phyloP scores from a whole-genome alignment of 2,888 invertebrate species.

The Prionchulus punctatus region DNA sequence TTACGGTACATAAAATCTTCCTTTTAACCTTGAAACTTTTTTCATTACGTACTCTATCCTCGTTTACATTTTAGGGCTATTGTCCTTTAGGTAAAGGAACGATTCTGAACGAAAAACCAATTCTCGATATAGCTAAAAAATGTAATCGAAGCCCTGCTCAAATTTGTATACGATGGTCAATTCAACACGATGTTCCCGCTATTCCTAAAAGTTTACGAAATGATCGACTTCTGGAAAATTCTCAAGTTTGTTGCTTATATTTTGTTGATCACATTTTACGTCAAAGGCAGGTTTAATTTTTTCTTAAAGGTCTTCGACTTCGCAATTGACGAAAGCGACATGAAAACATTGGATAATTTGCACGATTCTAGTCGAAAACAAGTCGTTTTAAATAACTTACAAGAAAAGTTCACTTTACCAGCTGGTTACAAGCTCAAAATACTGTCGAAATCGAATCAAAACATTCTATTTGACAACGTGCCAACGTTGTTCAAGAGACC shows the following conservation, averaged over 20 bases:
- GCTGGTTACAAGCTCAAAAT: constrained; percentile 28
- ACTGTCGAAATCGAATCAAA: too few relatives aligned
- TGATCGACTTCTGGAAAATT: constrained; percentile 30
- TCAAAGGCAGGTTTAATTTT: too few relatives aligned
- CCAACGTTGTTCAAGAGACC: too few relatives aligned
- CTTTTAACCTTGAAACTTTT: too few relatives aligned
- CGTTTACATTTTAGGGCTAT: constrained; percentile 27
- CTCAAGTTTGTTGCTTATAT: constrained; percentile 25
- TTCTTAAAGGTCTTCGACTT: constrained; percentile 30
- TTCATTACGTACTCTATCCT: too few relatives aligned
- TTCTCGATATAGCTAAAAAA: constrained; percentile 25
- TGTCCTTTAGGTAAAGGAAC: constrained; percentile 35
- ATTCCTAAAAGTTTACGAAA: constrained; percentile 34
- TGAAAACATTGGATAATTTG: constrained; percentile 19
- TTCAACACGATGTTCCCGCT: constrained; percentile 32
- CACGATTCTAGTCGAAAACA: constrained; percentile 21
- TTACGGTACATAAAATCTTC: constrained; percentile 25
- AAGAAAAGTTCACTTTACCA: constrained; percentile 28
- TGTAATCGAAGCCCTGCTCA: constrained; percentile 31
- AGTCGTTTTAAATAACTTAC: constrained; percentile 25
- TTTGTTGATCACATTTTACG: too few relatives aligned
- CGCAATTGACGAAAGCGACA: constrained; percentile 16
- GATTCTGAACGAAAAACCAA: constrained; percentile 24
- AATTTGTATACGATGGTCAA: constrained; percentile 34
- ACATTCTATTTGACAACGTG: too few relatives aligned